Percentiles rank a stretch among this genome's conserved stretches.
These are phyloP conservation scores for human (Homo sapiens) DNA, from an alignment of 2,113 vertebrate species.

Conservation along the genomic window DNA sequence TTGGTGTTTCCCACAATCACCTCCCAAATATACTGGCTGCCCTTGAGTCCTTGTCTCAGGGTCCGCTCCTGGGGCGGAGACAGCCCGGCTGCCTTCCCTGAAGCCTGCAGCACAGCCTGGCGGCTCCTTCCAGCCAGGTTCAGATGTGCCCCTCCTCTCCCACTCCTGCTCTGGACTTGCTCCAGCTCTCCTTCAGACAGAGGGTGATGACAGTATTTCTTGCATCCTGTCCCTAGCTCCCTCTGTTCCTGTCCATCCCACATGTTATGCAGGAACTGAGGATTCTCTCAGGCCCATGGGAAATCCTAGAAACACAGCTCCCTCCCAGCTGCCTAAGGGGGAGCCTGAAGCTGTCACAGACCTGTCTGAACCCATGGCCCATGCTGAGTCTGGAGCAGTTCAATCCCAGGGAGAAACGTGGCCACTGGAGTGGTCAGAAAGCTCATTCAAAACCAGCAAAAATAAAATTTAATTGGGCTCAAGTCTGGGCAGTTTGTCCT, in stretches of 20 bases:
- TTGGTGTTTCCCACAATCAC: not conserved
- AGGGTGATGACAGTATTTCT: rapidly evolving
- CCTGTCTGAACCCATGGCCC: not conserved
- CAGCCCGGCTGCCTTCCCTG: not conserved
- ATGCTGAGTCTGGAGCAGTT: not conserved
- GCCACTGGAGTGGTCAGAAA: not conserved
- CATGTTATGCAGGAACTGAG: rapidly evolving
- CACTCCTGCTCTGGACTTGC: not conserved
- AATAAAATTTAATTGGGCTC: conserved; percentile 69
- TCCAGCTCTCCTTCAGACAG: not conserved
- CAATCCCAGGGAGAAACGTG: not conserved
- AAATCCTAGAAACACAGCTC: not conserved
- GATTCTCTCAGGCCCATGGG: rapidly evolving
- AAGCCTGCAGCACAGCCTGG: not conserved
- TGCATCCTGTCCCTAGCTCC: rapidly evolving
- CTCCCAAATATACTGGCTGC: not conserved
- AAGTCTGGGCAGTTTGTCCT: not conserved
- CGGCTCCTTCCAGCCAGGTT: not conserved
- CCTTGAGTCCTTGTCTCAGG: not conserved
- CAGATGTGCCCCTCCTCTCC: rapidly evolving
- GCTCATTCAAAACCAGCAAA: not conserved
- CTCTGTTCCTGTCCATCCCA: not conserved
- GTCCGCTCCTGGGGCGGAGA: not conserved
- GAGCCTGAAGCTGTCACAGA: not conserved
- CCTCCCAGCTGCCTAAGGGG: not conserved